Percentiles rank a stretch among this genome's conserved stretches.
These are phyloP conservation scores for Oriolus oriolus DNA, from an alignment of 2,113 vertebrate genomes.

Conservation along the genomic window DNA sequence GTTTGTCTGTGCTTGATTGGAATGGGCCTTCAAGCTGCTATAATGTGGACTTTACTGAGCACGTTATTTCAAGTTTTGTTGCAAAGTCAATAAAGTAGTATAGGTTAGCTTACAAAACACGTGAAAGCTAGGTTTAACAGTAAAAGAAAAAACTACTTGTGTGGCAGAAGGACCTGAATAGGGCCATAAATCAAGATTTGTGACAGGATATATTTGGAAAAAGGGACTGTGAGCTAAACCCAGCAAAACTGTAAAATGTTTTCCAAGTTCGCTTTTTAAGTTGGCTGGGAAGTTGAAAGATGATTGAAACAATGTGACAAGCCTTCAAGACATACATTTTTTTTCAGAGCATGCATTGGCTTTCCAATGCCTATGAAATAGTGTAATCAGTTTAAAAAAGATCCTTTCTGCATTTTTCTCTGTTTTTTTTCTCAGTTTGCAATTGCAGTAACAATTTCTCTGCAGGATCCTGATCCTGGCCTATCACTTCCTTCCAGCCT, in stretches of 20 bases:
- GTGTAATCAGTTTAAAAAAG: not conserved
- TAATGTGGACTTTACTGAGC: not conserved
- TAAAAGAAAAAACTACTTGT: not conserved
- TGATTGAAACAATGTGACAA: not conserved
- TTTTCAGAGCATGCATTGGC: not conserved
- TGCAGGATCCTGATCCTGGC: not conserved
- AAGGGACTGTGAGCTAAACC: not conserved
- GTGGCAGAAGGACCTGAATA: not conserved
- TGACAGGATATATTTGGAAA: not conserved
- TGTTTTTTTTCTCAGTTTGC: not conserved
- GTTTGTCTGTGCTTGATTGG: not conserved
- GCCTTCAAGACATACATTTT: not conserved
- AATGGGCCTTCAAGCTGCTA: not conserved
- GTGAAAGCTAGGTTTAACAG: not conserved
- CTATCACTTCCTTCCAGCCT: not conserved
- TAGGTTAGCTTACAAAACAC: not conserved
- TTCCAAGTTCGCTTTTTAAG: not conserved
- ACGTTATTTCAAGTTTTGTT: not conserved
- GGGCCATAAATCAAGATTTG: not conserved
- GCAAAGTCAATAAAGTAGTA: not conserved
- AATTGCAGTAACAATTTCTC: not conserved
- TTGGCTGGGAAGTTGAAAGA: not conserved
- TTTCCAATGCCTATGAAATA: not conserved
- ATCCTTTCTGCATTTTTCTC: not conserved
- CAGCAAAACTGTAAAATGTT: not conserved